phyloP scores from a whole-genome alignment of 1,140 invertebrate genomes.

The Papilio machaon region DNA sequence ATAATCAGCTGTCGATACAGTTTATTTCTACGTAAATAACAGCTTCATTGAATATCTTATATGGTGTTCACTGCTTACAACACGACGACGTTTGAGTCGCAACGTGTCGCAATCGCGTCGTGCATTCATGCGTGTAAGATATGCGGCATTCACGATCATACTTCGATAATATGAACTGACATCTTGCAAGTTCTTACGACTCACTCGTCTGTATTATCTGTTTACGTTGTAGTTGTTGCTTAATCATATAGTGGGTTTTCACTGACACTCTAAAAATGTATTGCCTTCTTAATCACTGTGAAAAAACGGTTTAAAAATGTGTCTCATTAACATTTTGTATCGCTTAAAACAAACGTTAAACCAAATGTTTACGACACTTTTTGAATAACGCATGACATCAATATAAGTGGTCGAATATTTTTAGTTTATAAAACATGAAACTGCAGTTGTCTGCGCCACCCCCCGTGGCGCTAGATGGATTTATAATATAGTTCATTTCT shows the following conservation, averaged over 20 bases:
- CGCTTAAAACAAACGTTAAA: not conserved
- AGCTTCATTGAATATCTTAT: slow-evolving; percentile 26
- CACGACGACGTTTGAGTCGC: not conserved
- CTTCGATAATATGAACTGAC: not conserved
- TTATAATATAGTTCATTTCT: slow-evolving; percentile 24
- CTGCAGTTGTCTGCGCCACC: slow-evolving; percentile 19
- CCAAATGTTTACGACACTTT: slow-evolving; percentile 6
- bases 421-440: not conserved
- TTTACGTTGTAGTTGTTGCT: not conserved
- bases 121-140: slow-evolving; percentile 5
- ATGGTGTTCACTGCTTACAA: slow-evolving; percentile 10
- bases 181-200: not conserved
- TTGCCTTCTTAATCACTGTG: too few species aligned
- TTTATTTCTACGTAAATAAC: slow-evolving; percentile 5
- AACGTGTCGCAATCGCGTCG: not conserved
- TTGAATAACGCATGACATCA: not conserved
- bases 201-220: not conserved
- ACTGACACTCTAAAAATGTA: not conserved
- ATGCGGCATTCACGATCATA: not conserved
- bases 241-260: not conserved
- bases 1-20: not conserved
- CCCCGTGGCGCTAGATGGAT: slow-evolving; percentile 28
- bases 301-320: not conserved
- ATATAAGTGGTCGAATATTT: slow-evolving; percentile 9
- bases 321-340: not conserved